Conservation (phyloP, 1,140 invertebrate species). For the Formica selysi region DNA sequence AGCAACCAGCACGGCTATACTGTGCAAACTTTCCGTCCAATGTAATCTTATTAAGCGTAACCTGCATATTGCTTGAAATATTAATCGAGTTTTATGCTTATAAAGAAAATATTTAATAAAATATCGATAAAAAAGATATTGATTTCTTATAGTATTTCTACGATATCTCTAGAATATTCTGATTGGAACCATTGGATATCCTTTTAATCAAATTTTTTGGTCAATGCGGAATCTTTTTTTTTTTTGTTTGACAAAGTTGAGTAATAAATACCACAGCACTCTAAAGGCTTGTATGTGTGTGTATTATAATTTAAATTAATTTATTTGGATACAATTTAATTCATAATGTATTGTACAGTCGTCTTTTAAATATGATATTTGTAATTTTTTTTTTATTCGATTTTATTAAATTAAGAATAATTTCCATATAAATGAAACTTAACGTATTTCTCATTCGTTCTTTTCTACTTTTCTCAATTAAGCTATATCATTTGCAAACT, state of each 20-base stretch:
- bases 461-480: background rate
- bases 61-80: background rate
- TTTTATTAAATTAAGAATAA: no score
- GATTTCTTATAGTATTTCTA: background rate
- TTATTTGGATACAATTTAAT: no score
- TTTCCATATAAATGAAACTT: background rate
- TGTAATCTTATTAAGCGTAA: conserved; percentile 6
- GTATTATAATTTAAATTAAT: no score
- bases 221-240: background rate
- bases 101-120: background rate
- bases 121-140: conserved; percentile 54
- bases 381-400: no score
- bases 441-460: background rate
- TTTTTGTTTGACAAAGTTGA: background rate
- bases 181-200: background rate
- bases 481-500: background rate
- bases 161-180: background rate
- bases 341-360: background rate
- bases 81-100: background rate
- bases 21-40: conserved; percentile 40
- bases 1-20: background rate
- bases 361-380: background rate
- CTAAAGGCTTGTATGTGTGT: background rate
- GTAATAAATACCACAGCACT: background rate
- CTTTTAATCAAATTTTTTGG: background rate